Evolutionary conservation across 2,888 invertebrate genomes (phyloP), one percentile per base, ranked within the genome.

Genomic region (Trissolcus brochymenae): DNA sequence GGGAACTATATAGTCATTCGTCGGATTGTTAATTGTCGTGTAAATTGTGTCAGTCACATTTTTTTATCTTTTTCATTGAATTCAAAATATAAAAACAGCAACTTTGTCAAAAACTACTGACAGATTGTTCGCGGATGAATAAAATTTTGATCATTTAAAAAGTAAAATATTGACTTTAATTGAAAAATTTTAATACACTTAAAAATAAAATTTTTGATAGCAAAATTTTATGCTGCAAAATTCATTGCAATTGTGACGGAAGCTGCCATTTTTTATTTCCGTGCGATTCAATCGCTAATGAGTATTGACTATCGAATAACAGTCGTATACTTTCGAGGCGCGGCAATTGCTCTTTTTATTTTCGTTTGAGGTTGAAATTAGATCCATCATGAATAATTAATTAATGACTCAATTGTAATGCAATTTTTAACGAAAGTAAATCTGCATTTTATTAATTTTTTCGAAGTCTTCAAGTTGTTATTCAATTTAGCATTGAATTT

Each of bases 281-380:
- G 16, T 40, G 17, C n/a, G 6, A 55, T 70, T 70, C 50, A 62
- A 54, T 62, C 55, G 41, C 56, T 70, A 70, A 70, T 70, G 61
- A 49, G 49, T 53, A 54, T 60, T 60, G 56, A 35, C 57, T 41
- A 56, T 66, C 57, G 56, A 66, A 49, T 68, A 60, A 46, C 49
- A 55, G 40, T 55, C 46, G 49, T 54, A 54, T 54, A 21, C 17
- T 19, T 56, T 19, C 46, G 40, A 62, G 70, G 70, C n/a, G 62
- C 62, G 70, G 62, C 56, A 35, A 29, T 29, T 9, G 9, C 35
- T 9, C 35, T 4, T 57, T 66, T 56, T 13, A 49, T 50, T 51
- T 41, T 66, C 50, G 6, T 50, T 40, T 13, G 17, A 11, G 4
- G 17, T 35, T 19, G 11, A 35, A 49, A 46, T 46, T 46, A 11